Evolutionary conservation across 2,797 vertebrate genomes (phyloP), one percentile per base, ranked within the genome.

Genomic region (Potorous gilbertii): DNA sequence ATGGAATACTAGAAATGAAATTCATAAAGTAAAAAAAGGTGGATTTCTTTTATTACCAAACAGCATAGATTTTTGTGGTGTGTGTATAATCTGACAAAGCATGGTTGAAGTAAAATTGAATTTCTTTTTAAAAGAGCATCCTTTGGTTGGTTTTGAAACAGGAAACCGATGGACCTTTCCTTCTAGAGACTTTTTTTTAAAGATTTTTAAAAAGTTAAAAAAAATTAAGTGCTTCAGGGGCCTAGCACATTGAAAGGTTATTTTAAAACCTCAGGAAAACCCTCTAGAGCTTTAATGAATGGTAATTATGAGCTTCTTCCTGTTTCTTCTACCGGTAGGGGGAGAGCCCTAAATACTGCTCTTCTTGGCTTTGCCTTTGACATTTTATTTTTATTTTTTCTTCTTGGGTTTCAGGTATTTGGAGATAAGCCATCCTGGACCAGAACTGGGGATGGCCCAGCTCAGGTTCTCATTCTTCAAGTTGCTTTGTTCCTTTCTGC

Each of bases 101-200:
- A 87, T 87, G 10, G 74, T 87, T 87, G 74, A 87, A 87, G 46
- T 11, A 87, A 50, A 87, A 27, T 50, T 24, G 66, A n/a, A 4
- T 87, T 87, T 87, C 46, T 62, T 62, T 46, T 87, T 40, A 87
- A 81, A 87, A 9, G 40, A 46, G 74, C 74, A 27, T 46, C 40
- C 21, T 87, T 87, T 87, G 21, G 40, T 50, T 87, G 89, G 55
- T 90, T 94, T 91, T 97, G 52, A 50, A 92, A 91, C 24, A 28
- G 54, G 54, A 0, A 1, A 18, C n/a, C 12, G 28, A 40, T n/a
- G 87, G 29, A 62, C 2, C 5, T 94, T 93, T 90, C 59, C 94
- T 90, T n/a, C 55, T 57, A 28, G 55, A 29, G 90, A 56, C 90
- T 92, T 40, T 92, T 91, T 91, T 94, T 97, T 94, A 66, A 91